Evolutionary conservation across 1,140 invertebrate genomes (phyloP).

Genomic region (Drosophila dunni): DNA sequence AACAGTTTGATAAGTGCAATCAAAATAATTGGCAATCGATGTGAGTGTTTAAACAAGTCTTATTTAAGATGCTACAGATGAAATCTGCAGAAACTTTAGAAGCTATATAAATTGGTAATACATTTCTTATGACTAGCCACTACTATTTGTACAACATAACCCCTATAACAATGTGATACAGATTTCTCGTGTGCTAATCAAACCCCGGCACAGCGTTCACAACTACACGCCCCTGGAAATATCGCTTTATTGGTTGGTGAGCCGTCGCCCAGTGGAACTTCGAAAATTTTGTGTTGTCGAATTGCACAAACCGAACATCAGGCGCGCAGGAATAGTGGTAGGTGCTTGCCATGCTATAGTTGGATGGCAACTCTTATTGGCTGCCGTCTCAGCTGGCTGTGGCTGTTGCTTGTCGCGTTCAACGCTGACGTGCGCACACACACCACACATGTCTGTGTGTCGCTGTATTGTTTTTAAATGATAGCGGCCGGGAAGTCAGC

Average conservation of each 20-base stretch:
- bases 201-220: neutral
- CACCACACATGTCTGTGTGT: slow-evolving; percentile 25
- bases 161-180: too few relatives aligned
- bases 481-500: slow-evolving; percentile 69
- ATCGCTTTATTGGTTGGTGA: slow-evolving; percentile 82
- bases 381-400: slow-evolving; percentile 68
- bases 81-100: neutral
- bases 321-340: slow-evolving; percentile 61
- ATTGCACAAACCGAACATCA: slow-evolving; percentile 77
- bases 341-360: slow-evolving; percentile 80
- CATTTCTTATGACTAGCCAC: neutral
- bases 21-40: neutral
- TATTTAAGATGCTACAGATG: neutral
- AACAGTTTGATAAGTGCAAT: neutral
- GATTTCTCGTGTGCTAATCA: neutral
- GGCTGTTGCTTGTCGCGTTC: slow-evolving; percentile 51
- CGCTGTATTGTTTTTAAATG: slow-evolving; percentile 65
- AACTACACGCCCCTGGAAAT: slow-evolving; percentile 40
- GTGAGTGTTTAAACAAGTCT: neutral
- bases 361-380: slow-evolving; percentile 84
- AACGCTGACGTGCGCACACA: slow-evolving; percentile 43
- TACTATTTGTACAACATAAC: too few relatives aligned
- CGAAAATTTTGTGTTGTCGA: slow-evolving; percentile 84
- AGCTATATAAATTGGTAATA: neutral
- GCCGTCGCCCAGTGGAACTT: slow-evolving; percentile 79